These are phyloP conservation scores for Sciurus vulgaris DNA, from an alignment of 2,797 vertebrate genomes.

Conservation along the genomic window DNA sequence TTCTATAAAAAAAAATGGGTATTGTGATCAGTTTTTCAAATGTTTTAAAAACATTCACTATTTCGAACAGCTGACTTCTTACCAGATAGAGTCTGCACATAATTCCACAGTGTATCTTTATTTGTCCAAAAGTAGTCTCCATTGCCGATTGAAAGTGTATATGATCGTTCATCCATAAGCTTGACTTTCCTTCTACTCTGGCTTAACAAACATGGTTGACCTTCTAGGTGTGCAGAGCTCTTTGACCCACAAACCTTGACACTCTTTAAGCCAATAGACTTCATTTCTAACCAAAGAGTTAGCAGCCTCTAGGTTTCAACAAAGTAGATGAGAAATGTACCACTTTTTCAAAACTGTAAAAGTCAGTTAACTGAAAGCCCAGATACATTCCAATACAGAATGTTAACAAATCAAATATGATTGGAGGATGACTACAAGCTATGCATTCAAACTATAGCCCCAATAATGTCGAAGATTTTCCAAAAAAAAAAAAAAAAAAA, in stretches of 20 bases:
- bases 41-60: conserved; percentile 21
- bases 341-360: conserved; percentile 66
- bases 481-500: not conserved
- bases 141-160: conserved; percentile 62
- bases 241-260: conserved; percentile 58
- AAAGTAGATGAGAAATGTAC: conserved; percentile 49
- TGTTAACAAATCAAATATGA: not conserved
- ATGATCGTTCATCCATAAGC: conserved; percentile 37
- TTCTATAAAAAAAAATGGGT: conserved; percentile 2
- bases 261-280: conserved; percentile 66
- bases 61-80: conserved; percentile 62
- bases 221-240: not conserved
- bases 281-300: conserved; percentile 71
- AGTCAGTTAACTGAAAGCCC: conserved; percentile 80
- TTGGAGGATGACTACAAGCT: conserved; percentile 45
- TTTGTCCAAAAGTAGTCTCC: conserved; percentile 73
- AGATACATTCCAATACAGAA: conserved; percentile 71
- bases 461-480: not conserved
- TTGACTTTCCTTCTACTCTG: conserved; percentile 61
- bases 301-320: conserved; percentile 38
- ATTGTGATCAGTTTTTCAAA: not conserved
- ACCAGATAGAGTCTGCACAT: conserved; percentile 74
- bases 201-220: conserved; percentile 40
- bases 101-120: conserved; percentile 70
- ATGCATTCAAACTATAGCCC: not conserved